These are phyloP conservation scores for Percopsis omiscomaycus DNA, from an alignment of 2,797 vertebrate genomes.

Conservation along the genomic window DNA sequence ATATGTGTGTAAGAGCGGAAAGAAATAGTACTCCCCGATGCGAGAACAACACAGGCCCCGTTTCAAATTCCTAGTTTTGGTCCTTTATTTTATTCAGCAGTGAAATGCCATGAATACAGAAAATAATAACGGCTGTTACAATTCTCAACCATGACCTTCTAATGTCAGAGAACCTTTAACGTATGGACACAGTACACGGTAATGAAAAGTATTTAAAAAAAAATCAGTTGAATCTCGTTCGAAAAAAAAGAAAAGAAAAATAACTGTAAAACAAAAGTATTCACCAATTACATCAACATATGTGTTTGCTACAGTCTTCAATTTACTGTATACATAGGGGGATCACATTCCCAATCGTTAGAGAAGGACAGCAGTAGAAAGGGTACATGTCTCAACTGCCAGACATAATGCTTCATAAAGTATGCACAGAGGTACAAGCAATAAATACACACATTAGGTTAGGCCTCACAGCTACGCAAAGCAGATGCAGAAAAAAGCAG, in stretches of 20 bases:
- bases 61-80: conserved; percentile 99
- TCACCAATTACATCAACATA: conserved; percentile 99
- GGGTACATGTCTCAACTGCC: conserved; percentile 99
- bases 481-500: conserved; percentile 99
- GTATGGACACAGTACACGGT: conserved; percentile 99
- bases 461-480: conserved; percentile 99
- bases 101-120: conserved; percentile 99
- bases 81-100: conserved; percentile 99
- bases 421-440: conserved; percentile 99
- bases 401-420: conserved; percentile 99
- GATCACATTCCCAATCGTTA: conserved; percentile 95
- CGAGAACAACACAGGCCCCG: conserved; percentile 96
- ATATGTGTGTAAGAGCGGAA: conserved; percentile 44
- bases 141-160: conserved; percentile 99
- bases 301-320: conserved; percentile 97
- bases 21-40: conserved; percentile 86
- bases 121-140: conserved; percentile 98
- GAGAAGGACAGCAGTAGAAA: conserved; percentile 97
- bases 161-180: conserved; percentile 98
- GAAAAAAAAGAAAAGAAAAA: conserved; percentile 83
- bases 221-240: conserved; percentile 93
- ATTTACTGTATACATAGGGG: conserved; percentile 99
- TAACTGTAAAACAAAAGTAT: conserved; percentile 74
- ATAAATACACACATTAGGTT: conserved; percentile 99
- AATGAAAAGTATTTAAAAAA: conserved; percentile 97